Base-by-base conservation (phyloP, 64 coral and sea anemone genomes). In the Acropora tenuis region DNA sequence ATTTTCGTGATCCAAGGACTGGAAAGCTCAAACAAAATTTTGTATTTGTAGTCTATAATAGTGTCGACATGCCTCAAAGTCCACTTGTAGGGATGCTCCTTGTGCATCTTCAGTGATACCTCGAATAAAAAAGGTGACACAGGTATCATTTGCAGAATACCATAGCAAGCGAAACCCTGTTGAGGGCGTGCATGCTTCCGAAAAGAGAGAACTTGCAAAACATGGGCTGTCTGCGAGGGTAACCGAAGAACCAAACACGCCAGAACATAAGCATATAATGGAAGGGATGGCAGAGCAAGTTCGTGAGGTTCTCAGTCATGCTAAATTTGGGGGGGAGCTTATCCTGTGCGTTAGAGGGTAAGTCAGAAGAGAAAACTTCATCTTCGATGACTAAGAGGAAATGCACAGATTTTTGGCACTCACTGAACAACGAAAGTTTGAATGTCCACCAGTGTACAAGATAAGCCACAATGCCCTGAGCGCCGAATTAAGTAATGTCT, bases 251-350 rank as follows among this genome's bases (percentile, higher is more conserved):
- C 12, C 59, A 55, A 55, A 72, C 55, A 77, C 8, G 12, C 11
- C 42, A 61, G 9, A 89, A 19, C 87, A 94, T 18, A 41, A 48
- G 16, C 78, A 83, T 43, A 85, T 78, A 77, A 94, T 94, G 92
- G 87, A 94, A 47, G 48, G 75, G 47, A 93, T 93, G 92, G 61
- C 58, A 2, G 75, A 73, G 10, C 41, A 94, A 9, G 79, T 89
- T 1, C 1, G 76, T 13, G 74, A 78, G 48, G 82, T 80, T 30
- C 18, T 94, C 16, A 69, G 6, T 8, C 43, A 53, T 20, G 66
- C 78, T 41, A 41, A 74, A 49, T 90, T 82, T 74, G 78, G 61
- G 11, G 78, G 50, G 52, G 52, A 55, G 52, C 52, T 9, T 55
- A 55, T 55, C 52, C 52, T 76, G 20, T 74, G 49, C 44, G 76